Evolutionary conservation across 2,113 vertebrate genomes (phyloP), one percentile per base, ranked within the genome.

Genomic region (Cairina moschata): DNA sequence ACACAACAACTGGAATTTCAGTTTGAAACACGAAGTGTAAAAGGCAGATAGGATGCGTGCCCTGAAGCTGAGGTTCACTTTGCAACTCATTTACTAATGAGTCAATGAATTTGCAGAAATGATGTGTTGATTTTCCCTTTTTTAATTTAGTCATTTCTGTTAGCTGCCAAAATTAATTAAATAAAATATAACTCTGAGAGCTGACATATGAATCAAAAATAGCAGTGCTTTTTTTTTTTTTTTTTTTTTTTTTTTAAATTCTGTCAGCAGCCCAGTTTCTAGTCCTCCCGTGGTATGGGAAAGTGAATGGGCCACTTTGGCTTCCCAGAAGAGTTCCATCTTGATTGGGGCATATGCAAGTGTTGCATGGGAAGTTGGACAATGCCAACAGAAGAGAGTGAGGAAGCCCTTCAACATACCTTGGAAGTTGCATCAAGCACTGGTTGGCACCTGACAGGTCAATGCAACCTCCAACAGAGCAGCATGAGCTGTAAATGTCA

Each of bases 91-190:
- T 94, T 80, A 44, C 21, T 83, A 92, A 94, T 90, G 40, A 72
- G 52, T 92, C 86, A 91, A 86, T 46, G 90, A 73, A 72, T 86
- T 66, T 84, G 65, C 59, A 93, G 81, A 90, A 93, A 82, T 0
- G 0, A 67, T 74, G 26, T 71, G 87, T 59, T 96, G 88, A 92
- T 88, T 92, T 74, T 62, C 38, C 14, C 10, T 56, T 54, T 85
- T 91, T 93, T 86, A 77, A 91, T 80, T 80, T 86, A 81, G 75
- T 76, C 0, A 67, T 93, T 94, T 88, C 46, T 88, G 80, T 72
- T 89, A 91, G 55, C 55, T 93, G 77, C 71, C 73, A 95, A 86
- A 93, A 95, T 85, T 79, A 94, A 95, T 88, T 83, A 94, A 88
- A 92, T 91, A 79, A 91, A 56, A 16, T 3, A 2, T 22, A 68